Conservation (phyloP, 2,113 vertebrate species). For the Dasyprocta punctata region DNA sequence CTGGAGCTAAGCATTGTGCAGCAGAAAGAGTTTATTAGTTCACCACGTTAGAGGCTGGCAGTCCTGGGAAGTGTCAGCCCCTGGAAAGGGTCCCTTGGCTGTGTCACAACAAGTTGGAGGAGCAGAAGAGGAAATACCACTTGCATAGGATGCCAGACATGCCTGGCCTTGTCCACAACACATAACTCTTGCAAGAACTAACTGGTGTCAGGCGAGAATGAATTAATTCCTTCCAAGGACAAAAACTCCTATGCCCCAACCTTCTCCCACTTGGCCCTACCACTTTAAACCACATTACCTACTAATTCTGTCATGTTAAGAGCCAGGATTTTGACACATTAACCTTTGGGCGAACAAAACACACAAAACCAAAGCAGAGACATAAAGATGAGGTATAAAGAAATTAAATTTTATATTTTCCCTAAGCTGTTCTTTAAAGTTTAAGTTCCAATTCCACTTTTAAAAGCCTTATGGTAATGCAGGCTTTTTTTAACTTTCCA, state of each 20-base stretch:
- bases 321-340: too few species aligned
- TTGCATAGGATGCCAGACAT: not conserved
- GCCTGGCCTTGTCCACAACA: too few species aligned
- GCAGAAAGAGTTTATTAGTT: not conserved
- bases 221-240: too few species aligned
- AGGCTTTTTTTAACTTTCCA: not conserved
- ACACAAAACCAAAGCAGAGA: not conserved
- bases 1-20: not conserved
- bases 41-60: not conserved
- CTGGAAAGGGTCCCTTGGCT: not conserved
- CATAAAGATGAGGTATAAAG: not conserved
- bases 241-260: too few species aligned
- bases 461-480: not conserved
- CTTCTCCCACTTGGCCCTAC: not conserved
- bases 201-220: not conserved
- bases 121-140: not conserved
- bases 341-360: not conserved
- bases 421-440: not conserved
- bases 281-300: too few species aligned
- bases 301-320: too few species aligned
- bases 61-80: too few species aligned
- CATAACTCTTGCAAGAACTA: not conserved
- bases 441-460: not conserved
- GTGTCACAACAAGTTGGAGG: too few species aligned
- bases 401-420: conserved; percentile 24